A percentile compares a stretch with the other conserved stretches of the same genome.
Conservation (phyloP, 2,113 vertebrate species). For the Toxostoma redivivum region DNA sequence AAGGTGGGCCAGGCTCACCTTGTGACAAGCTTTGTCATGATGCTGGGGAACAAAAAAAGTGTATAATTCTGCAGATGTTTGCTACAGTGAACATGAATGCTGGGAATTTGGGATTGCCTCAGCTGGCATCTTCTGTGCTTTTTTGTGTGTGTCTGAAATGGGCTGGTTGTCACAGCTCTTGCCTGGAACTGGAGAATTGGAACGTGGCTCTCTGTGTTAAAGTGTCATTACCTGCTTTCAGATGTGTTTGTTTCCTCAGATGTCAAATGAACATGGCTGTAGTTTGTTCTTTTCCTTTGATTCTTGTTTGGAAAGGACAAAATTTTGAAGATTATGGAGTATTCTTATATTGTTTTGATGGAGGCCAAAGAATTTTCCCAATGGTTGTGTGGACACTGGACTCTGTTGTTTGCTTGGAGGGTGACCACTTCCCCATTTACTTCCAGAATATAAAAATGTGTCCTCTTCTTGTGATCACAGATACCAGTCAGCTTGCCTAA, state of each 20-base stretch:
- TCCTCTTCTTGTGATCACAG: not conserved
- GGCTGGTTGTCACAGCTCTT: not conserved
- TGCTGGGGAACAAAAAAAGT: not conserved
- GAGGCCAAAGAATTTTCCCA: not conserved
- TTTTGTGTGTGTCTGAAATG: not conserved
- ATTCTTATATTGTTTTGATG: not conserved
- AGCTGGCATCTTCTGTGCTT: not conserved
- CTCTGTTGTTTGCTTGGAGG: not conserved
- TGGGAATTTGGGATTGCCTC: not conserved
- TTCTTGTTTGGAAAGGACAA: not conserved
- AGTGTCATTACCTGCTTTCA: not conserved
- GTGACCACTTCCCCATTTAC: not conserved
- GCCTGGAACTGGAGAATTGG: not conserved
- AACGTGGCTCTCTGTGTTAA: not conserved
- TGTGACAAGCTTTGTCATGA: not conserved
- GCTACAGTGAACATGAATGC: too few species aligned
- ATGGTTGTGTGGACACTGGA: not conserved
- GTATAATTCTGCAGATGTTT: not conserved
- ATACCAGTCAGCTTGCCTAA: not conserved
- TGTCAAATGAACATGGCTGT: not conserved
- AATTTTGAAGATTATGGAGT: not conserved
- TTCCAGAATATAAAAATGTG: not conserved
- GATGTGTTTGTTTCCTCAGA: not conserved
- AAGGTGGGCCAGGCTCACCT: not conserved
- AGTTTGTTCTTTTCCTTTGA: not conserved